A percentile compares a stretch with the other conserved stretches of the same genome.
Evolutionary conservation across 2,888 invertebrate species (phyloP).

Genomic region (Apotomis turbidana): DNA sequence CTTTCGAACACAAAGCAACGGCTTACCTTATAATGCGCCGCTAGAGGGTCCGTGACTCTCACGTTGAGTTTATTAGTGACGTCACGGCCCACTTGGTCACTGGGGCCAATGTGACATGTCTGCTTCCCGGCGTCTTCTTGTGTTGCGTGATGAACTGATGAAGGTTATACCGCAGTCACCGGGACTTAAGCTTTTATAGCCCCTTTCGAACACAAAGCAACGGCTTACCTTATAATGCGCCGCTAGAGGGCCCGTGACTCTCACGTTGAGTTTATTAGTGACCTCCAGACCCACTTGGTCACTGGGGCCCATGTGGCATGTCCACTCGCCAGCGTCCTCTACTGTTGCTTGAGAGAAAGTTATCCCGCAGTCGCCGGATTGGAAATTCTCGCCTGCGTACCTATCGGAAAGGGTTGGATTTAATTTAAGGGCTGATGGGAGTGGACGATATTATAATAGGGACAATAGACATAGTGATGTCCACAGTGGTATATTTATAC

Average conservation of each 20-base stretch:
- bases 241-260: constrained; percentile 75
- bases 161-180: constrained; percentile 79
- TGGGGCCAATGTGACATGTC: constrained; percentile 79
- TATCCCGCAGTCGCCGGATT: constrained; percentile 75
- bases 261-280: constrained; percentile 61
- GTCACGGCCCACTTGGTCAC: constrained; percentile 64
- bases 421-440: no score
- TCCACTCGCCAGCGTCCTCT: constrained; percentile 72
- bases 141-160: constrained; percentile 49
- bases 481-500: no score
- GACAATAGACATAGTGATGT: no score
- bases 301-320: constrained; percentile 76
- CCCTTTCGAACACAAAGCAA: no score
- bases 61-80: constrained; percentile 62
- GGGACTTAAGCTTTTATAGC: constrained; percentile 11
- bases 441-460: no score
- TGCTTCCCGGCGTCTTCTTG: constrained; percentile 68
- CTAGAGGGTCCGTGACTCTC: constrained; percentile 73
- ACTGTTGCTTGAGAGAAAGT: constrained; percentile 62
- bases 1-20: no score
- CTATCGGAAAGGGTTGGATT: constrained; percentile 48
- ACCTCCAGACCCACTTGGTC: constrained; percentile 65
- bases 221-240: constrained; percentile 53
- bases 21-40: constrained; percentile 55
- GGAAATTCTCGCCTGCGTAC: constrained; percentile 72